Percentiles rank a stretch among this genome's conserved stretches.
Evolutionary conservation across 2,888 invertebrate genomes (phyloP).

Genomic region (Melanostoma scalare): DNA sequence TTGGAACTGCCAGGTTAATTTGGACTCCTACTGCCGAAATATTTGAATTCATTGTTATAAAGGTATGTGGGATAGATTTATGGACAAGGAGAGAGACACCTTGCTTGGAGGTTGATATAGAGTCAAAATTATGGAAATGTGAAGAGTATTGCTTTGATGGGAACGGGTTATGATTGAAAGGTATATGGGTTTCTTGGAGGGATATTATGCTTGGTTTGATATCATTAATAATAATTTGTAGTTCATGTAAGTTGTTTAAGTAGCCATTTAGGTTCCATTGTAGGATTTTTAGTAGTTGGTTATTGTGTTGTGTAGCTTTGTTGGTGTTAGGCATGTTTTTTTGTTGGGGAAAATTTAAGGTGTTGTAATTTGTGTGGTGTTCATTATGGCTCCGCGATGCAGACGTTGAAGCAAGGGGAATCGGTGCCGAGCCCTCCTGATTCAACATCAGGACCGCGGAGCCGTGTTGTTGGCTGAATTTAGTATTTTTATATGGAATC

Average conservation of each 20-base stretch:
- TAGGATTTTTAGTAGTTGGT: no score
- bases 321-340: no score
- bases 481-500: not conserved
- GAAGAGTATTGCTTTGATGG: no score
- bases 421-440: not conserved
- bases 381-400: not conserved
- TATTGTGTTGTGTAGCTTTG: no score
- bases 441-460: slow-evolving; percentile 2
- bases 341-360: no score
- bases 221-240: no score
- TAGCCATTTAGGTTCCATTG: no score
- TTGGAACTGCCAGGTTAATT: slow-evolving; percentile 17
- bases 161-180: slow-evolving; percentile 7
- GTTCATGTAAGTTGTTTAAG: no score
- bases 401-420: not conserved
- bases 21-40: slow-evolving; percentile 36
- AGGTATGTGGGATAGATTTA: no score
- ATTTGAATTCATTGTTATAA: no score
- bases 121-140: slow-evolving; percentile 37
- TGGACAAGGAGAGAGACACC: slow-evolving; percentile 47
- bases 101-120: slow-evolving; percentile 47
- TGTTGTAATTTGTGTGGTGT: no score
- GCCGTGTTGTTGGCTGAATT: not conserved
- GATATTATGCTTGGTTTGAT: slow-evolving; percentile 4
- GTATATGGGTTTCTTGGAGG: not conserved